These are phyloP conservation scores for Strigops habroptila DNA, from an alignment of 2,113 vertebrate genomes.

Conservation along the genomic window DNA sequence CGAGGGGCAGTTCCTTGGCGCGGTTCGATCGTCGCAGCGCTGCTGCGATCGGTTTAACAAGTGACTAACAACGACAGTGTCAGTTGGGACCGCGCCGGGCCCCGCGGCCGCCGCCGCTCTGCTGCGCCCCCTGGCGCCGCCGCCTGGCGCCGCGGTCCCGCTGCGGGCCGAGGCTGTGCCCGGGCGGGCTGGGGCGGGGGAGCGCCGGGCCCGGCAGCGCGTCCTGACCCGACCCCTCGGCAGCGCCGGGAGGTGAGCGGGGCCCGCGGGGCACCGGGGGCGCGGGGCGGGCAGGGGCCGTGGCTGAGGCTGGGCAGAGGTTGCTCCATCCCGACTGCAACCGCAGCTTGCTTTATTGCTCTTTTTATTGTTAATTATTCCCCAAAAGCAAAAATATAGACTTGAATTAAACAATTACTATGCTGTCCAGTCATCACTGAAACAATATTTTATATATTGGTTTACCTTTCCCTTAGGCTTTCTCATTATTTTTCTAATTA, in stretches of 20 bases:
- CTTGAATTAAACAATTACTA: fast-evolving
- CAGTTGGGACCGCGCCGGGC: too few species aligned
- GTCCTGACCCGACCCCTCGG: not conserved
- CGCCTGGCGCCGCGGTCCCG: not conserved
- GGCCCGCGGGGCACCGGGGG: not conserved
- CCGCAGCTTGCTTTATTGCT: not conserved
- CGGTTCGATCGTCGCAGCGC: not conserved
- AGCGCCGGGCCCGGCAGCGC: not conserved
- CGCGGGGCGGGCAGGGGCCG: not conserved
- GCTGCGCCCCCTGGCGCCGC: not conserved
- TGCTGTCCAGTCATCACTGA: too few species aligned
- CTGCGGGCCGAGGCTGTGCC: too few species aligned
- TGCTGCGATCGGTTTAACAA: not conserved
- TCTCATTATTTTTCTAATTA: not conserved
- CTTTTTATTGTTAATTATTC: not conserved
- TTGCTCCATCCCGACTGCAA: not conserved
- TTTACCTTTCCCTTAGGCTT: not conserved
- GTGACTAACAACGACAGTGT: too few species aligned
- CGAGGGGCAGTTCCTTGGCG: not conserved
- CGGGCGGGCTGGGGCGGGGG: not conserved
- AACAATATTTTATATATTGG: not conserved
- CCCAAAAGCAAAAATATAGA: fast-evolving
- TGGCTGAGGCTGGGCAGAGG: not conserved
- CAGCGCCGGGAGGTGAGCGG: not conserved
- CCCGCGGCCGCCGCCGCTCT: not conserved